A percentile compares a stretch with the other conserved stretches of the same genome.
Evolutionary conservation across 2,888 invertebrate species (phyloP).

Genomic region (Volucella inflata): DNA sequence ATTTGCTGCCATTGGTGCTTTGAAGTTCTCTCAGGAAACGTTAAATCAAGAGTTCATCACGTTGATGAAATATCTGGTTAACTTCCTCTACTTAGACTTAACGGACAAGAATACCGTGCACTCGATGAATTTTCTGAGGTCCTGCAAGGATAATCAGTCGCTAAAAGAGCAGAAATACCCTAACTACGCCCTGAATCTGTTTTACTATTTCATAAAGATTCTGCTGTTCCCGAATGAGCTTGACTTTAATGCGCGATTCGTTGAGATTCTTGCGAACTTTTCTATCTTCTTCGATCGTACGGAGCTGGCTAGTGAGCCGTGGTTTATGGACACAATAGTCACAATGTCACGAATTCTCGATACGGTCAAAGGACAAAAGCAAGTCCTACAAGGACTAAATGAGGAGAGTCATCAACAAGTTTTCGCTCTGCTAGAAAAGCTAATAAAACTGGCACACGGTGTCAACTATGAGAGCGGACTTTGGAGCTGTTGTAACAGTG

Average conservation of each 20-base stretch:
- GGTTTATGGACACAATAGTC: constrained; percentile 78
- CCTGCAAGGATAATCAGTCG: constrained; percentile 76
- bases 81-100: constrained; percentile 46
- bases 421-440: constrained; percentile 77
- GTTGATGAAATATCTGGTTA: constrained; percentile 36
- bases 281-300: constrained; percentile 76
- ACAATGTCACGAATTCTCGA: constrained; percentile 56
- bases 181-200: constrained; percentile 76
- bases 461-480: constrained; percentile 77
- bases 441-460: constrained; percentile 76
- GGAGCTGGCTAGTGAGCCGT: constrained; percentile 76
- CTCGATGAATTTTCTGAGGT: constrained; percentile 75
- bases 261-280: constrained; percentile 78
- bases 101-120: constrained; percentile 48
- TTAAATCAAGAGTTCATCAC: background rate
- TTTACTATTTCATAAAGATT: constrained; percentile 80
- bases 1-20: constrained; percentile 21
- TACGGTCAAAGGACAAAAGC: constrained; percentile 39
- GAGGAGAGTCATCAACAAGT: constrained; percentile 76
- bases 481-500: constrained; percentile 79
- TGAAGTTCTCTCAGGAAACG: constrained; percentile 18
- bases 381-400: constrained; percentile 47
- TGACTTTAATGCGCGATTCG: constrained; percentile 77
- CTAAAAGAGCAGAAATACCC: constrained; percentile 76
- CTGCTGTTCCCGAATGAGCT: constrained; percentile 68